Evolutionary conservation across 2,888 invertebrate species (phyloP).

Genomic region (Phyllotreta cruciferae): DNA sequence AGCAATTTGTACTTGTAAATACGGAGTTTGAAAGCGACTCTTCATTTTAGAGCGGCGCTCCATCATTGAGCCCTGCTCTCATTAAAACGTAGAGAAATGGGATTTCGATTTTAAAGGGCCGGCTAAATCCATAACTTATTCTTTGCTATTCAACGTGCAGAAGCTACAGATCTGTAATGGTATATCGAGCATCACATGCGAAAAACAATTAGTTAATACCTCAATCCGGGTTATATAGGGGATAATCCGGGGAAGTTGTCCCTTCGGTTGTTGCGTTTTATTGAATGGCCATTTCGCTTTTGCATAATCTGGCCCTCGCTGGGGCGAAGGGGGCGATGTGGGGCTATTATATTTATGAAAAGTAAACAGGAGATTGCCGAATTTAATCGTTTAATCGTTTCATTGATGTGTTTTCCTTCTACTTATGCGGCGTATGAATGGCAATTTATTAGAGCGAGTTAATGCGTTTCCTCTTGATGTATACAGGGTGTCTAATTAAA

Average conservation of each 20-base stretch:
- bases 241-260: slow-evolving; percentile 1
- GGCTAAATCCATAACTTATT: too few species aligned
- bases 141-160: too few species aligned
- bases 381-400: too few species aligned
- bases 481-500: too few species aligned
- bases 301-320: background rate
- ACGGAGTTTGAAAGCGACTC: slow-evolving; percentile 41
- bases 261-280: background rate
- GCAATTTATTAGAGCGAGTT: too few species aligned
- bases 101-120: slow-evolving; percentile 18
- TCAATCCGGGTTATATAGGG: background rate
- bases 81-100: slow-evolving; percentile 36
- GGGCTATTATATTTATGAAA: too few species aligned
- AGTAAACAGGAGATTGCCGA: too few species aligned
- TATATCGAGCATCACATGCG: slow-evolving; percentile 3
- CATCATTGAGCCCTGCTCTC: slow-evolving; percentile 34
- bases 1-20: slow-evolving; percentile 44
- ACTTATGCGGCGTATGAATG: too few species aligned
- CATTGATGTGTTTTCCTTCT: too few species aligned
- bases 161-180: too few species aligned
- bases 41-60: slow-evolving; percentile 39
- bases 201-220: slow-evolving; percentile 13
- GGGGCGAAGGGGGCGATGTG: too few species aligned
- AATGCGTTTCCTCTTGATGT: too few species aligned
- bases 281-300: slow-evolving; percentile 3